Evolutionary conservation across 2,113 vertebrate genomes (phyloP), one percentile per base, ranked within the genome.

Genomic region (Caracal caracal): DNA sequence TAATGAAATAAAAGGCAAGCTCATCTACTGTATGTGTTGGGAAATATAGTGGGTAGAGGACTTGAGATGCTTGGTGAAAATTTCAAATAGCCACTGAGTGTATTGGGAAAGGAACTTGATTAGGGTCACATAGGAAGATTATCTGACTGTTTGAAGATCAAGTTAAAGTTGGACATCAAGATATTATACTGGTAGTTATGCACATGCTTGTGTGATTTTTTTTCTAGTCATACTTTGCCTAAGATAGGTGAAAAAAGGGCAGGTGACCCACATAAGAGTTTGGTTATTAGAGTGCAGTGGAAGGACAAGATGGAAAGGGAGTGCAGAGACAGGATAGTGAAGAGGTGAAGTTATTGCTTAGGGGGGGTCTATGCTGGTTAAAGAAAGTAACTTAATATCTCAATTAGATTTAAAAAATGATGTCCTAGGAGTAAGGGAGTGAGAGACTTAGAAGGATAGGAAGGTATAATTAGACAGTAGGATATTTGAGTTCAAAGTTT

Each of bases 401-500:
- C 28, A 63, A 3, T 83, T n/a, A 93, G 12, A 70, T 22, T 59
- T 56, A 93, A 86, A 3, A 86, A 86, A 35, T 61, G n/a, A 90
- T 88, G 7, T 90, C 47, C 37, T 85, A 85, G 30, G 53, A 90
- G 56, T 49, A 49, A 73, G 84, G 26, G 16, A 28, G n/a, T 63
- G 51, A 83, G 40, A 81, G 22, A n/a, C 10, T 85, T 73, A 26
- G 53, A 89, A 93, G 49, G 26, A 73, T 85, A 80, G 6, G 22
- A 95, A 80, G 10, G 17, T 89, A 4, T 75, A 59, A 66, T 75
- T 16, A 30, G 51, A 71, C 11, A 84, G 9, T 84, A 71, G 12
- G 68, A 82, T 87, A 86, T 87, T 53, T 68, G 90, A 87, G 59
- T 87, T 53, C 6, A 76, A 59, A 66, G 56, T 81, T 95, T 86